Evolutionary conservation across 2,888 invertebrate genomes (phyloP), one percentile per base, ranked within the genome.

Genomic region (Pimpla rufipes): DNA sequence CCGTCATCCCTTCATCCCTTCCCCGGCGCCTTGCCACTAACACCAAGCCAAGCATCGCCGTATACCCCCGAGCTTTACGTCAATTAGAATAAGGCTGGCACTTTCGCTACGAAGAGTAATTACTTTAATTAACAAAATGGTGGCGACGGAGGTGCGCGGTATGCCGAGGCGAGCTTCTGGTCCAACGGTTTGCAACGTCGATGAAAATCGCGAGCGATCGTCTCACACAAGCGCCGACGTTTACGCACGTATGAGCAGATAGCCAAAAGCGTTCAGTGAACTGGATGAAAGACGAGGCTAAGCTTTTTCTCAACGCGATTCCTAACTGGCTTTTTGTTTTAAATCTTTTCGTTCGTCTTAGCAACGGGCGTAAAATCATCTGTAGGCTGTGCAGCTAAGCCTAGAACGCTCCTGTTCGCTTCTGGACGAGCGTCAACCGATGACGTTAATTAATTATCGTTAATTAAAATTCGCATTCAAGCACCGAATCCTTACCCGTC

Each of bases 401-500:
- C n/a, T n/a, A n/a, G n/a, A n/a, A n/a, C n/a, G n/a, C n/a, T n/a
- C 42, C 42, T 42, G 42, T 50, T 50, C 8, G 50, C 50, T 50
- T 35, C 57, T 13, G 29, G 13, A 57, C 21, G 52, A 6, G 10
- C 52, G 8, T 4, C 21, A 21, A 7, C 52, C 21, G 1, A 7
- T 18, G 68, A 29, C 59, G 52, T 74, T 81, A 77, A 84, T 82
- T 84, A 82, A 84, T 82, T 71, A 75, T 79, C 74, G 73, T 78
- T 80, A 78, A 82, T 77, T 79, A 67, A 85, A 81, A 85, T 77
- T 81, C 68, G 79, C 79, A 83, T 86, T 71, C 52, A 29, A 16
- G 57, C 47, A 57, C 21, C n/a, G 68, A 52, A 76, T 57, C 90
- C 94, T 95, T 94, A 97, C 96, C 96, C 95, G 94, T 95, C 95